phyloP scores from a whole-genome alignment of 2,113 vertebrate species.

The Piaya cayana region DNA sequence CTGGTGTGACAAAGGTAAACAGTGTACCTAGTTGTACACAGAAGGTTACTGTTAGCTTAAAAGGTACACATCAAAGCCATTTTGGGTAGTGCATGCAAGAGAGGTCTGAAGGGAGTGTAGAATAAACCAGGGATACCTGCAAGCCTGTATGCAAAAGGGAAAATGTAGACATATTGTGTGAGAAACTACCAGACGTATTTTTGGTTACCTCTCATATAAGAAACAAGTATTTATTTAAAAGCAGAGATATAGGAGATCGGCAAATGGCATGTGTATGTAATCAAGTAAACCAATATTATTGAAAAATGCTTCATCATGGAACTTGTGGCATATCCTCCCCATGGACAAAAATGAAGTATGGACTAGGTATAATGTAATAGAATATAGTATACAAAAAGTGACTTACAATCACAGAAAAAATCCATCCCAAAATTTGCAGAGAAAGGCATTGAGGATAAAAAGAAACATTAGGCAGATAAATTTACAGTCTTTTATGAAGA shows the following conservation, averaged over 20 bases:
- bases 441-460: constrained; percentile 4
- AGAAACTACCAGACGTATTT: not conserved
- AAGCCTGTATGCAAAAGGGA: not conserved
- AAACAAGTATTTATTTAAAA: not conserved
- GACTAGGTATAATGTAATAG: not conserved
- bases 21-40: not conserved
- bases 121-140: not conserved
- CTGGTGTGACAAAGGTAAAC: not conserved
- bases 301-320: not conserved
- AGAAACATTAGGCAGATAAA: constrained; percentile 1
- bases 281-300: not conserved
- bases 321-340: not conserved
- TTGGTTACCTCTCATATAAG: not conserved
- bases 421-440: not conserved
- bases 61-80: not conserved
- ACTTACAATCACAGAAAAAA: not conserved
- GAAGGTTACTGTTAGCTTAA: not conserved
- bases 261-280: not conserved
- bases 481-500: not conserved
- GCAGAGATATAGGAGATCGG: not conserved
- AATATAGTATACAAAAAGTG: not conserved
- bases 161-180: not conserved
- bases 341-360: not conserved
- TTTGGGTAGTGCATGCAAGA: not conserved
- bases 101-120: not conserved